Evolutionary conservation across 2,888 invertebrate genomes (phyloP).

Genomic region (Mystacides longicornis): DNA sequence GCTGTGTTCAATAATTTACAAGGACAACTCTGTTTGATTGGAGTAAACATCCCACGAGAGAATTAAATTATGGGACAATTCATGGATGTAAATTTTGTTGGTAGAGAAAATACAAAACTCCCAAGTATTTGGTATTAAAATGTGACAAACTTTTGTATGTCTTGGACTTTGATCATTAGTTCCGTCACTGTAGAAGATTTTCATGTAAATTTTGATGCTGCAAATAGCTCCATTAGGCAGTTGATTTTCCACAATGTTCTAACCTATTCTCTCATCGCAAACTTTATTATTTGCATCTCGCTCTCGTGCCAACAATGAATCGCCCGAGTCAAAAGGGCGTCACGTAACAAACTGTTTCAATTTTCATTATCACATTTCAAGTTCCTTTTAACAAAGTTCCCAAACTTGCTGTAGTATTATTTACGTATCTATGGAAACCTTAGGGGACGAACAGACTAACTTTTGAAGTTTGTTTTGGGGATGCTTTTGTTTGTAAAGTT

Average conservation of each 20-base stretch:
- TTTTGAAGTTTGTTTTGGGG: conserved; percentile 1
- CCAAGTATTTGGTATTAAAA: background rate
- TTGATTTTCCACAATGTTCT: conserved; percentile 3
- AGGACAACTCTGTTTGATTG: no score
- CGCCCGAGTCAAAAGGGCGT: background rate
- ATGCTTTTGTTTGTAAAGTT: conserved; percentile 1
- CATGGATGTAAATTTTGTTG: background rate
- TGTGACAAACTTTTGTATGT: conserved; percentile 9
- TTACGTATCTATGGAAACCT: background rate
- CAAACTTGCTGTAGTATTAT: background rate
- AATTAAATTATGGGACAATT: background rate
- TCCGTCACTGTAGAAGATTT: conserved; percentile 5
- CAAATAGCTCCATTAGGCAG: conserved; percentile 11
- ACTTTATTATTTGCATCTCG: background rate
- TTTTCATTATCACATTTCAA: conserved; percentile 1
- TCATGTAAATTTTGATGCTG: conserved; percentile 10
- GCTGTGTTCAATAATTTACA: no score
- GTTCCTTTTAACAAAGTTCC: background rate
- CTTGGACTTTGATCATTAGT: background rate
- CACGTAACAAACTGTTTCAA: background rate
- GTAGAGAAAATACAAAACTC: background rate
- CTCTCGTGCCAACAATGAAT: background rate
- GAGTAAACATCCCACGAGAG: background rate
- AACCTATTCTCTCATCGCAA: background rate
- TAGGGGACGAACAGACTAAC: background rate